A percentile compares a stretch with the other conserved stretches of the same genome.
These are phyloP conservation scores for Muntiacus muntjak DNA, from an alignment of 2,113 vertebrate species.

Conservation along the genomic window DNA sequence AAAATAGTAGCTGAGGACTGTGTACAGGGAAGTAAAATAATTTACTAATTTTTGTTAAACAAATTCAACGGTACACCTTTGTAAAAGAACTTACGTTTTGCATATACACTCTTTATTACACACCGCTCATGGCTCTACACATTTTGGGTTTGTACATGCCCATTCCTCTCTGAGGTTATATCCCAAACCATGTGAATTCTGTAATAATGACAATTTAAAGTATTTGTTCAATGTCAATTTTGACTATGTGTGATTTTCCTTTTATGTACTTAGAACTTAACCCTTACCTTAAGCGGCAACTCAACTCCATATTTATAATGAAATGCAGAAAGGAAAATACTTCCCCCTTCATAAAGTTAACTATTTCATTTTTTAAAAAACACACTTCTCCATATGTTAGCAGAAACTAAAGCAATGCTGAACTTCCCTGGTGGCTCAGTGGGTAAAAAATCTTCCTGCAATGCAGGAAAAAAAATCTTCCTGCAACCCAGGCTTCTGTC, in stretches of 20 bases:
- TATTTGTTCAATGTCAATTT: background rate
- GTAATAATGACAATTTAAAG: background rate
- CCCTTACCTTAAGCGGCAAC: background rate
- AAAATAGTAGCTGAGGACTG: background rate
- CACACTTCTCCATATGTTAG: background rate
- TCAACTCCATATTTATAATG: background rate
- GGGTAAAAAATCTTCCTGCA: background rate
- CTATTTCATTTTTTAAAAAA: background rate
- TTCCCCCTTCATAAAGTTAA: background rate
- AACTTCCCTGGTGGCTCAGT: background rate
- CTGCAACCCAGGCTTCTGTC: background rate
- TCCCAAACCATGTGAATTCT: background rate
- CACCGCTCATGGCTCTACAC: background rate
- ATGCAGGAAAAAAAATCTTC: background rate
- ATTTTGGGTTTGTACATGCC: background rate
- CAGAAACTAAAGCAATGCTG: background rate
- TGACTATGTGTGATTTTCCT: background rate
- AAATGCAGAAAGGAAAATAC: background rate
- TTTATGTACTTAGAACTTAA: constrained; percentile 11
- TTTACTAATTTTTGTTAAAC: background rate
- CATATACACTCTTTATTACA: background rate
- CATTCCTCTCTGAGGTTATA: background rate
- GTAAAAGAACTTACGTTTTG: background rate
- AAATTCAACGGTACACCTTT: background rate
- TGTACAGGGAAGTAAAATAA: background rate